Evolutionary conservation across 2,113 vertebrate species (phyloP).

Genomic region (Gallinago media): DNA sequence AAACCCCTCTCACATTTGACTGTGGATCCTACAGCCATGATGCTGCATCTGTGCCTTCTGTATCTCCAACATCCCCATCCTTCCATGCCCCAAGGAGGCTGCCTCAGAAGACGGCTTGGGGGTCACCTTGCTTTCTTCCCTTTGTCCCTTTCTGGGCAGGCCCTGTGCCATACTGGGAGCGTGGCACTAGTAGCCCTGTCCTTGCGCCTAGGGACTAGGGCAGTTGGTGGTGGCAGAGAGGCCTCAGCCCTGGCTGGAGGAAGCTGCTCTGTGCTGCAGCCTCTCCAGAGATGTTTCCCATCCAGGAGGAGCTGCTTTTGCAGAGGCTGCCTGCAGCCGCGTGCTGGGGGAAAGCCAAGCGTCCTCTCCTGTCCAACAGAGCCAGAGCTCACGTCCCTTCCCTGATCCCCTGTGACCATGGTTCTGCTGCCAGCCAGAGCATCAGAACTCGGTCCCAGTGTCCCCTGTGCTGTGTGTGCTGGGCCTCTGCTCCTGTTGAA

Average conservation of each 20-base stretch:
- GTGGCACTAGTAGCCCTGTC: too few relatives aligned
- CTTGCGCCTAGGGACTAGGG: rapidly evolving
- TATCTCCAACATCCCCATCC: neutral
- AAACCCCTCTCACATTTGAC: neutral
- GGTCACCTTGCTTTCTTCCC: neutral
- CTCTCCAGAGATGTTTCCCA: neutral
- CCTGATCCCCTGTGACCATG: rapidly evolving
- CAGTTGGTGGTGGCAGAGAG: rapidly evolving
- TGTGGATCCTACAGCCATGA: neutral
- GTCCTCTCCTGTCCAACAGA: neutral
- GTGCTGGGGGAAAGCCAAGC: neutral
- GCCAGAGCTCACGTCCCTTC: rapidly evolving
- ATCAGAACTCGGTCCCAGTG: neutral
- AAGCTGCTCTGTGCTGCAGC: neutral
- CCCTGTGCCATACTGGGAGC: rapidly evolving
- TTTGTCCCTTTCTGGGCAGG: neutral
- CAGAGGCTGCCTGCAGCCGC: neutral
- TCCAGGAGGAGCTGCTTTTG: neutral
- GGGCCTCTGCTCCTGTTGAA: neutral
- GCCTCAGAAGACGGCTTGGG: neutral
- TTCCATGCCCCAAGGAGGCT: neutral
- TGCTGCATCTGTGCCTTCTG: rapidly evolving
- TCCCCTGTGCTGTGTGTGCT: neutral
- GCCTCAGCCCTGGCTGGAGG: neutral
- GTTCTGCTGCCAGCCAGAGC: neutral